Percentiles rank a stretch among this genome's conserved stretches.
Evolutionary conservation across 2,797 vertebrate genomes (phyloP).

Genomic region (Cercopithecus petaurista): DNA sequence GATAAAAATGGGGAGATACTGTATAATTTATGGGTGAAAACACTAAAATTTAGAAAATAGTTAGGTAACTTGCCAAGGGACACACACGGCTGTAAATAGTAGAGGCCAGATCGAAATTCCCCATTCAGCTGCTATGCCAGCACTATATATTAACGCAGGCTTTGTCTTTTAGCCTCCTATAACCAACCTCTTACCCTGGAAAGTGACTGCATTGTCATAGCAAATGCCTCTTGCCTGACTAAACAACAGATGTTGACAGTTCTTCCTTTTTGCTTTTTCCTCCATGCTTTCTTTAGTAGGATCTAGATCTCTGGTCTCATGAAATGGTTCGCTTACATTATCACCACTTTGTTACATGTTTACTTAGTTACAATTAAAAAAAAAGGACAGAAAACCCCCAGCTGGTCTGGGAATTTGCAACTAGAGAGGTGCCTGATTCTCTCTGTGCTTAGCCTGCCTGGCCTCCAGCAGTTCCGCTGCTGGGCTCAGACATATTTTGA

Average conservation of each 20-base stretch:
- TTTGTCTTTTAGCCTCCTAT: neutral
- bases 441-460: neutral
- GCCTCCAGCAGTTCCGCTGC: rapidly evolving
- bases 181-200: neutral
- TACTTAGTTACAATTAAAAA: neutral
- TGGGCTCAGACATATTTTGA: neutral
- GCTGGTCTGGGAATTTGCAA: neutral
- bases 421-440: rapidly evolving
- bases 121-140: neutral
- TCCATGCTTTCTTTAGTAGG: neutral
- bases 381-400: neutral
- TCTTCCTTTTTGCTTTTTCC: neutral
- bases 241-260: neutral
- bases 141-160: rapidly evolving
- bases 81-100: too few species aligned
- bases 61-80: neutral
- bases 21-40: neutral
- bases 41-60: neutral
- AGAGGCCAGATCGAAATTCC: neutral
- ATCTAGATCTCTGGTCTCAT: neutral
- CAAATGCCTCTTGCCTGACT: neutral
- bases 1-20: neutral
- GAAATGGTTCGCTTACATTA: neutral
- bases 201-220: neutral
- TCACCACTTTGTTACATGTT: neutral